These are phyloP conservation scores for Latrodectus geometricus DNA, from an alignment of 1,140 invertebrate species.

Conservation along the genomic window DNA sequence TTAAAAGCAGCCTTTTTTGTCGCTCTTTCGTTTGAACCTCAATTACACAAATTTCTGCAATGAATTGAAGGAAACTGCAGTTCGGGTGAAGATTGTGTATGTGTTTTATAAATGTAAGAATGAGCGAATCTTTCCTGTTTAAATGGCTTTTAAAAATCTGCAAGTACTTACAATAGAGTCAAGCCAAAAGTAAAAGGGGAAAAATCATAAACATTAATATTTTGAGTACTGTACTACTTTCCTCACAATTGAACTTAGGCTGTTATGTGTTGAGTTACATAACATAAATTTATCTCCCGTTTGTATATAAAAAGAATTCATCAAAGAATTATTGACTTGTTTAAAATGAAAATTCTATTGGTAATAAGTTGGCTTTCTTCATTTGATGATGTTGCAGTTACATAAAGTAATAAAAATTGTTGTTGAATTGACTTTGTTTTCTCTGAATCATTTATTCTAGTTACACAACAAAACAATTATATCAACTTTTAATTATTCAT, in stretches of 20 bases:
- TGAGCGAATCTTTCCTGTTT: conserved; percentile 41
- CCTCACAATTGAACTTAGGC: neutral
- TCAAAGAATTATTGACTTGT: conserved; percentile 39
- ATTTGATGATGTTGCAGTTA: conserved; percentile 53
- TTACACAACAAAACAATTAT: neutral
- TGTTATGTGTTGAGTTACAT: conserved; percentile 8
- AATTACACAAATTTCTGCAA: neutral
- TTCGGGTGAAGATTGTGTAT: neutral
- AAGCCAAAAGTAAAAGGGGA: neutral
- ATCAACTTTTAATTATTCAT: no score
- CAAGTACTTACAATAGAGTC: conserved; percentile 26
- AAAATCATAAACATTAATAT: neutral
- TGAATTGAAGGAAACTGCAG: neutral
- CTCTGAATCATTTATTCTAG: neutral
- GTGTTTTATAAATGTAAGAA: neutral
- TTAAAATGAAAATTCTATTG: conserved; percentile 47
- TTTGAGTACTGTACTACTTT: neutral
- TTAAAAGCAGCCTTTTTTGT: no score
- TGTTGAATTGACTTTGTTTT: conserved; percentile 39
- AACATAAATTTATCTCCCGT: conserved; percentile 30
- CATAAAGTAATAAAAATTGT: conserved; percentile 60
- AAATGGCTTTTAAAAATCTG: conserved; percentile 48
- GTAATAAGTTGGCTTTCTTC: conserved; percentile 51
- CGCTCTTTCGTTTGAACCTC: no score
- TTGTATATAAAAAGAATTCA: conserved; percentile 50